Percentiles rank a stretch among this genome's conserved stretches.
These are phyloP conservation scores for Gallinago media DNA, from an alignment of 2,113 vertebrate species.

Conservation along the genomic window DNA sequence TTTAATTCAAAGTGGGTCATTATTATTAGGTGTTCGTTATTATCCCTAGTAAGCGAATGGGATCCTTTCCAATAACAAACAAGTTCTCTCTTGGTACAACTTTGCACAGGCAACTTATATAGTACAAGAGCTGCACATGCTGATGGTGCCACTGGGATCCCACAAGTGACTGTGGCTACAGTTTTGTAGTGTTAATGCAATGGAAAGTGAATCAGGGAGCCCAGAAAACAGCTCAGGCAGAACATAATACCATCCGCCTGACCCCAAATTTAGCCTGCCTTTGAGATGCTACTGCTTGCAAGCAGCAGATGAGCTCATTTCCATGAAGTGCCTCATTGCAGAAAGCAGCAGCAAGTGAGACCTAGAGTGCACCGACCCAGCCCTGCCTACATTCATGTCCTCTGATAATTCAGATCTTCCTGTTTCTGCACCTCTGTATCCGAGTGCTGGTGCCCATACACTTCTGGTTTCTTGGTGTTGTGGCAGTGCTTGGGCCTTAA, in stretches of 20 bases:
- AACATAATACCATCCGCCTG: neutral
- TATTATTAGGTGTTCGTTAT: neutral
- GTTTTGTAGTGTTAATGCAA: neutral
- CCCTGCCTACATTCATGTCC: neutral
- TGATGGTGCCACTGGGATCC: neutral
- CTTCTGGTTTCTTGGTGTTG: neutral
- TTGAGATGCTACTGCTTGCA: neutral
- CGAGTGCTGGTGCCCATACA: neutral
- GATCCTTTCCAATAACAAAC: neutral
- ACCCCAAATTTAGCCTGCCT: neutral
- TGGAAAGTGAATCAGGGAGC: neutral
- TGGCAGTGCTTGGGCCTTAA: neutral
- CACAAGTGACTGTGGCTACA: neutral
- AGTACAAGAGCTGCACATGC: neutral
- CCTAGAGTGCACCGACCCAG: neutral
- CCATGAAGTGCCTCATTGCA: neutral
- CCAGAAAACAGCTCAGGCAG: constrained; percentile 6
- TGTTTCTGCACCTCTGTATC: neutral
- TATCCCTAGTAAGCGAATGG: neutral
- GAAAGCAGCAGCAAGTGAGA: neutral
- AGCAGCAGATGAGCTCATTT: neutral
- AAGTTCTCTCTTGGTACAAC: neutral
- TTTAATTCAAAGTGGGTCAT: neutral
- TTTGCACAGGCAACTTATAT: neutral
- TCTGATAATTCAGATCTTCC: neutral